A percentile compares a stretch with the other conserved stretches of the same genome.
phyloP scores from a whole-genome alignment of 2,113 vertebrate genomes.

The Ahaetulla prasina region DNA sequence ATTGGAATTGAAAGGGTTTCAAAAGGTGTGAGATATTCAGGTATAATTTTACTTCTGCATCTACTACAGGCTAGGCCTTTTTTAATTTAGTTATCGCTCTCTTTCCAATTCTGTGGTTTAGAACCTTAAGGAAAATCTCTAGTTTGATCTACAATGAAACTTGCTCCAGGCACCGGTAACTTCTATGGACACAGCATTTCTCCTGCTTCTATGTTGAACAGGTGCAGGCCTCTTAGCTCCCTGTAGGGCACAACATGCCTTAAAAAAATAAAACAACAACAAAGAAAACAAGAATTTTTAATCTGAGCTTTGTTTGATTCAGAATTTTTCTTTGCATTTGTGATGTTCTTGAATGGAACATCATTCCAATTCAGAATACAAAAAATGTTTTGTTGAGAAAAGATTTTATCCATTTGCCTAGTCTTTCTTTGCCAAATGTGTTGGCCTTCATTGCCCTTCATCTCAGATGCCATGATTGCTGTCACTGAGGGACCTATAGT shows the following conservation, averaged over 20 bases:
- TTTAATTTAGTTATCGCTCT: not conserved
- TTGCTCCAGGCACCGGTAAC: not conserved
- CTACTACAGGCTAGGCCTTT: not conserved
- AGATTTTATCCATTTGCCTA: not conserved
- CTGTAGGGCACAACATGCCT: not conserved
- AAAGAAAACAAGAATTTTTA: not conserved
- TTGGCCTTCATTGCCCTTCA: not conserved
- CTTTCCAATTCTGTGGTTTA: not conserved
- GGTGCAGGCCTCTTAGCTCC: too few relatives aligned
- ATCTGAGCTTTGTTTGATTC: not conserved
- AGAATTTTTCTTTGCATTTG: not conserved
- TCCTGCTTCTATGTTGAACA: not conserved
- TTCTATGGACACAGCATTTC: not conserved
- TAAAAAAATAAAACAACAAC: not conserved
- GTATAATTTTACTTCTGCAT: not conserved
- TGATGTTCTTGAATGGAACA: not conserved
- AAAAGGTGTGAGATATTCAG: not conserved
- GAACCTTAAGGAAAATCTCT: not conserved
- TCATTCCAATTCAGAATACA: not conserved
- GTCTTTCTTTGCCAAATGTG: not conserved
- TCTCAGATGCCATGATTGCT: not conserved
- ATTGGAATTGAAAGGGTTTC: not conserved
- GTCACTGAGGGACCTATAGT: not conserved
- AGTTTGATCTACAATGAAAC: not conserved
- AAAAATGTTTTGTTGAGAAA: not conserved